Evolutionary conservation across 2,113 vertebrate genomes (phyloP).

Genomic region (Triplophysa siluroides): DNA sequence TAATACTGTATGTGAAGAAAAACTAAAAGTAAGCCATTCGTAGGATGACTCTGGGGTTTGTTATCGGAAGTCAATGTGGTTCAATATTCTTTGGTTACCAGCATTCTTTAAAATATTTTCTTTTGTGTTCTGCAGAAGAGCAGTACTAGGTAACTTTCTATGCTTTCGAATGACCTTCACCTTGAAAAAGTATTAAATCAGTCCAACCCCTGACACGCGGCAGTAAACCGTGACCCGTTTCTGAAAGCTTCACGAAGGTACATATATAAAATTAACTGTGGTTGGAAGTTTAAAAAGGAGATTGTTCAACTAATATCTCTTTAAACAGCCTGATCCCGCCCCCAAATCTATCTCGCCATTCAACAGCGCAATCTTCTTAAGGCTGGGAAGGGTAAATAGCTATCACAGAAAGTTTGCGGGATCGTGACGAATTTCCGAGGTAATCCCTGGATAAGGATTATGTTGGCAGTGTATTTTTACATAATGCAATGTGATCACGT

Average conservation of each 20-base stretch:
- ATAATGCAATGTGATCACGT: slow-evolving; percentile 40
- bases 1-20: no score
- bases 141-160: no score
- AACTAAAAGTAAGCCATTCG: no score
- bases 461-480: slow-evolving; percentile 42
- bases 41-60: no score
- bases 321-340: slow-evolving; percentile 41
- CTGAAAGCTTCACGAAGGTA: background rate
- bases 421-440: slow-evolving; percentile 15
- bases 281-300: slow-evolving; percentile 29
- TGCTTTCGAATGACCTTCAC: no score
- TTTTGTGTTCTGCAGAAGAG: no score
- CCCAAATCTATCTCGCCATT: slow-evolving; percentile 29
- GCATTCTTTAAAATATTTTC: no score
- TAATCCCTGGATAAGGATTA: slow-evolving; percentile 53
- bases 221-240: no score
- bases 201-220: no score
- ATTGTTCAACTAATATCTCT: slow-evolving; percentile 33
- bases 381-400: slow-evolving; percentile 34
- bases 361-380: slow-evolving; percentile 21
- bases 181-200: no score
- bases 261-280: slow-evolving; percentile 3
- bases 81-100: no score
- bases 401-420: slow-evolving; percentile 29
- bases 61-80: no score